A percentile compares a stretch with the other conserved stretches of the same genome.
Conservation (phyloP, 2,888 invertebrate species). For the Macrophya alboannulata region DNA sequence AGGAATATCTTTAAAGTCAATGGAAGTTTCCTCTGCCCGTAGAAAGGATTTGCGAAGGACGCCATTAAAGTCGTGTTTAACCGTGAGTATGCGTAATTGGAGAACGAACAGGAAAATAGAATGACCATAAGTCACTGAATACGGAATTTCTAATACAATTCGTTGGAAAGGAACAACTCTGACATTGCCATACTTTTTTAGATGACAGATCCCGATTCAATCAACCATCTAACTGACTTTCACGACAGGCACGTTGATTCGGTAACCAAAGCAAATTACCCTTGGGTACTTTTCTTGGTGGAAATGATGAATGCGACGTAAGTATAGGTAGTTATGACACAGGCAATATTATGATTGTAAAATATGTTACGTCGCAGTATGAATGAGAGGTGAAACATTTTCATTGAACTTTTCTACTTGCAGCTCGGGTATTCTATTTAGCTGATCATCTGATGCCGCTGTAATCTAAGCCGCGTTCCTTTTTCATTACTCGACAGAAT, state of each 20-base stretch:
- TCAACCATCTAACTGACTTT: conserved; percentile 80
- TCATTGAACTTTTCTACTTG: background rate
- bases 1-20: conserved; percentile 63
- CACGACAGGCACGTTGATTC: conserved; percentile 74
- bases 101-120: background rate
- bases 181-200: conserved; percentile 58
- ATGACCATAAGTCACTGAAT: background rate
- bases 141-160: background rate
- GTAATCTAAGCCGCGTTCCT: conserved; percentile 28
- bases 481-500: conserved; percentile 16
- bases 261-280: conserved; percentile 74
- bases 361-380: background rate
- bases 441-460: background rate
- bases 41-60: conserved; percentile 69
- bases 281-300: conserved; percentile 72
- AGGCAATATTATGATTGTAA: background rate
- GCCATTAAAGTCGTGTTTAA: conserved; percentile 69
- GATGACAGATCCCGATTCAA: conserved; percentile 76
- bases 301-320: conserved; percentile 76
- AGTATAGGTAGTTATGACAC: conserved; percentile 59
- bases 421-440: conserved; percentile 4
- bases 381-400: conserved; percentile 17
- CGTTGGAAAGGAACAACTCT: background rate
- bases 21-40: conserved; percentile 67
- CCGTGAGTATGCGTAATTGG: conserved; percentile 63